Evolutionary conservation across 2,113 vertebrate genomes (phyloP).

Genomic region (Tangachromis dhanisi): DNA sequence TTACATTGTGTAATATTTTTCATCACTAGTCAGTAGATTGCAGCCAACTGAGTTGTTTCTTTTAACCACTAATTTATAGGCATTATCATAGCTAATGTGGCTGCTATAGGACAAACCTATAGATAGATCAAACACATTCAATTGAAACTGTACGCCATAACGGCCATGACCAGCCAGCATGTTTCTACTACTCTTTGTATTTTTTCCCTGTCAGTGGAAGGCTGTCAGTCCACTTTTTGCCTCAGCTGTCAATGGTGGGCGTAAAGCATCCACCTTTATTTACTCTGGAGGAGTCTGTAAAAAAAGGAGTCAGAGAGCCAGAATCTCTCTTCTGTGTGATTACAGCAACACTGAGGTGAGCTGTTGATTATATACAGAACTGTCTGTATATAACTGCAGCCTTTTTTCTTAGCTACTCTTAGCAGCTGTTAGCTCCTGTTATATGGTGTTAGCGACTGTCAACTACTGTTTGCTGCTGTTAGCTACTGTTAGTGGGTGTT

Average conservation of each 20-base stretch:
- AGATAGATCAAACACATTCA: not conserved
- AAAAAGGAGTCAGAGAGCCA: not conserved
- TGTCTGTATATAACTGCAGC: not conserved
- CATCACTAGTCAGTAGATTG: not conserved
- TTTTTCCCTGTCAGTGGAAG: not conserved
- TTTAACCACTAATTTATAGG: not conserved
- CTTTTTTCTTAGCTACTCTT: not conserved
- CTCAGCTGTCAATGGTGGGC: not conserved
- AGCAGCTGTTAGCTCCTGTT: not conserved
- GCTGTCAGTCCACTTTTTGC: not conserved
- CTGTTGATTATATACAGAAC: not conserved
- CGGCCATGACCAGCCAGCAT: not conserved
- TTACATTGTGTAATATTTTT: not conserved
- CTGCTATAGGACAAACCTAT: not conserved
- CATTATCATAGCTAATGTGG: not conserved
- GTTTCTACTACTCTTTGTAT: not conserved
- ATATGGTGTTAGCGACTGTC: fast-evolving
- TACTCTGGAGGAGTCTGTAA: not conserved
- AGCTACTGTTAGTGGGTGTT: not conserved
- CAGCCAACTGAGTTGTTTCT: not conserved
- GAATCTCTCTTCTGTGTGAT: not conserved
- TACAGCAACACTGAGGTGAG: not conserved
- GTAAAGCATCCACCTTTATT: not conserved
- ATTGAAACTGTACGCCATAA: not conserved
- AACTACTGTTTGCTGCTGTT: not conserved